These are phyloP conservation scores for Oryzias curvinotus DNA, from an alignment of 2,113 vertebrate genomes.

Conservation along the genomic window DNA sequence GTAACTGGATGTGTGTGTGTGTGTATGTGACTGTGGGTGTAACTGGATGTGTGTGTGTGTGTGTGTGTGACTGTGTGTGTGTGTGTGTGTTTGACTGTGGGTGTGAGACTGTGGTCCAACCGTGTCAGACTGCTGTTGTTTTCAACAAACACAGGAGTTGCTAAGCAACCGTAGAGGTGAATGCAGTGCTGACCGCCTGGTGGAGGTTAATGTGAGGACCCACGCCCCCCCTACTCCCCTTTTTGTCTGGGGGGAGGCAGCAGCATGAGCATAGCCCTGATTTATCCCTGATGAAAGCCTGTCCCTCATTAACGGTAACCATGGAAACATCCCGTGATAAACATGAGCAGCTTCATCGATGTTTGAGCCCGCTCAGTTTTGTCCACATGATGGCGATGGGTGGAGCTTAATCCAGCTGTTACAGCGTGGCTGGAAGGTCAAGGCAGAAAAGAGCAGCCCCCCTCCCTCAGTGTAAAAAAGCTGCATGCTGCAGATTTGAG, in stretches of 20 bases:
- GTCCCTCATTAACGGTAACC: conserved; percentile 1
- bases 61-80: too few species aligned
- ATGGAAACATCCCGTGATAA: too few species aligned
- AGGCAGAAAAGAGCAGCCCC: too few species aligned
- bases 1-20: too few species aligned
- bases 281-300: neutral
- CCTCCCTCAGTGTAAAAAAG: too few species aligned
- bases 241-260: neutral
- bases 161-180: conserved; percentile 47
- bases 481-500: too few species aligned
- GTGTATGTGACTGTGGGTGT: neutral
- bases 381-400: too few species aligned
- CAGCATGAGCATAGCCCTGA: neutral
- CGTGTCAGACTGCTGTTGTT: conserved; percentile 63
- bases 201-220: conserved; percentile 46
- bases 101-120: conserved; percentile 24
- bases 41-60: too few species aligned
- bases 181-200: conserved; percentile 43
- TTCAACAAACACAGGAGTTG: conserved; percentile 66
- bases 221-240: neutral
- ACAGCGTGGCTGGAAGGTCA: too few species aligned
- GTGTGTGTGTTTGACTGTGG: neutral
- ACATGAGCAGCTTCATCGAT: too few species aligned
- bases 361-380: too few species aligned
- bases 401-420: too few species aligned